Evolutionary conservation across 2,797 vertebrate species (phyloP).

Genomic region (Siniperca scherzeri): DNA sequence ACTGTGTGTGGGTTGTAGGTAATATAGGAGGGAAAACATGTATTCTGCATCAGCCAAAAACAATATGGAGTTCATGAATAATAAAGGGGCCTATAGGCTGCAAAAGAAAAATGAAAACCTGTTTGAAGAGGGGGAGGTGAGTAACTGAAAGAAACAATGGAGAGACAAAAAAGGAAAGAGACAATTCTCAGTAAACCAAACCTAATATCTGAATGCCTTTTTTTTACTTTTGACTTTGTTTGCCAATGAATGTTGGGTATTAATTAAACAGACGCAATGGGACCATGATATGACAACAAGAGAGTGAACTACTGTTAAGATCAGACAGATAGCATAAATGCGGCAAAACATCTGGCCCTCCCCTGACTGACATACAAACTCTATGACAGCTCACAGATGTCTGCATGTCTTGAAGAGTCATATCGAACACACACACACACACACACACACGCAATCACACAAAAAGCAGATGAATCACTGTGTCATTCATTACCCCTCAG

Average conservation of each 20-base stretch:
- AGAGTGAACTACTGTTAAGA: conserved; percentile 16
- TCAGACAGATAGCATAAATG: conserved; percentile 23
- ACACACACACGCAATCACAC: conserved; percentile 21
- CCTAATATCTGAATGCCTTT: neutral
- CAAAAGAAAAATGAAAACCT: conserved; percentile 56
- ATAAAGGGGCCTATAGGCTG: conserved; percentile 68
- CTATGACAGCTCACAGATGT: conserved; percentile 65
- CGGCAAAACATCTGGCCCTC: conserved; percentile 51
- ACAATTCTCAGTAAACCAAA: neutral
- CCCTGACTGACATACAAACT: conserved; percentile 36
- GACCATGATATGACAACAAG: conserved; percentile 9
- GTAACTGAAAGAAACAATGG: neutral
- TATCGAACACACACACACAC: conserved; percentile 15
- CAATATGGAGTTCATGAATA: conserved; percentile 76
- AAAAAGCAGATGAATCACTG: conserved; percentile 62
- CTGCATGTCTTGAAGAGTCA: conserved; percentile 40
- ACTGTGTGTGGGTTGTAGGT: conserved; percentile 42
- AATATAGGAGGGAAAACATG: conserved; percentile 54
- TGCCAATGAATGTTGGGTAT: neutral
- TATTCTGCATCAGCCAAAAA: conserved; percentile 63
- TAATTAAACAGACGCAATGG: conserved; percentile 39
- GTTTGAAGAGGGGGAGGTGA: conserved; percentile 1
- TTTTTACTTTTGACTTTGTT: conserved; percentile 31
- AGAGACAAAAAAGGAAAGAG: neutral
- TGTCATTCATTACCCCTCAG: conserved; percentile 68